Percentiles rank a stretch among this genome's conserved stretches.
Evolutionary conservation across 2,113 vertebrate species (phyloP).

Genomic region (Butastur rufipennis): DNA sequence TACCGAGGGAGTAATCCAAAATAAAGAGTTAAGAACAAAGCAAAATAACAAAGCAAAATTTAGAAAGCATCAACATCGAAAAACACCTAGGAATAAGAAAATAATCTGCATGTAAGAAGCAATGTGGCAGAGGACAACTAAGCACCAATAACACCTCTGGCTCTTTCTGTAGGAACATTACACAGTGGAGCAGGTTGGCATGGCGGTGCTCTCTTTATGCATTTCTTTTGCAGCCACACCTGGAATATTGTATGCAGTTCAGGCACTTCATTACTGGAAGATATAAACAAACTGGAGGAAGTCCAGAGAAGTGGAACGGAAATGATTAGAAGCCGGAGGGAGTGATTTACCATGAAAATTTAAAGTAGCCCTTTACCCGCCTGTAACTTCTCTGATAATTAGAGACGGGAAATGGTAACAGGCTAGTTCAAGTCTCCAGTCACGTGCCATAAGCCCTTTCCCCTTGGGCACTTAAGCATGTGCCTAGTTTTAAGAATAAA

Average conservation of each 20-base stretch:
- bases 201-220: not conserved
- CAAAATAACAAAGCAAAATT: not conserved
- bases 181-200: not conserved
- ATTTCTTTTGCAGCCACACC: constrained; percentile 8
- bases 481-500: not conserved
- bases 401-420: constrained; percentile 22
- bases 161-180: not conserved
- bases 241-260: constrained; percentile 36
- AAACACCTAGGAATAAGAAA: not conserved
- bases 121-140: not conserved
- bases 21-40: not conserved
- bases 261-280: constrained; percentile 54
- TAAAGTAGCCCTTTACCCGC: constrained; percentile 8
- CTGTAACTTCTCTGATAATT: constrained; percentile 18
- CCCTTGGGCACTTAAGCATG: not conserved
- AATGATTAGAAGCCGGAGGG: constrained; percentile 44
- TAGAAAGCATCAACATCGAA: not conserved
- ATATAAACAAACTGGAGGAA: constrained; percentile 52
- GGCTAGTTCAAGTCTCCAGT: not conserved
- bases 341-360: constrained; percentile 43
- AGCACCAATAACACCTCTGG: not conserved
- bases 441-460: not conserved
- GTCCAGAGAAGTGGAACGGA: constrained; percentile 58
- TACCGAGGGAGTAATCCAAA: not conserved
- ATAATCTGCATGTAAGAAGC: not conserved